Base-by-base conservation (phyloP, 2,797 vertebrate species). In the Macropodus opercularis region DNA sequence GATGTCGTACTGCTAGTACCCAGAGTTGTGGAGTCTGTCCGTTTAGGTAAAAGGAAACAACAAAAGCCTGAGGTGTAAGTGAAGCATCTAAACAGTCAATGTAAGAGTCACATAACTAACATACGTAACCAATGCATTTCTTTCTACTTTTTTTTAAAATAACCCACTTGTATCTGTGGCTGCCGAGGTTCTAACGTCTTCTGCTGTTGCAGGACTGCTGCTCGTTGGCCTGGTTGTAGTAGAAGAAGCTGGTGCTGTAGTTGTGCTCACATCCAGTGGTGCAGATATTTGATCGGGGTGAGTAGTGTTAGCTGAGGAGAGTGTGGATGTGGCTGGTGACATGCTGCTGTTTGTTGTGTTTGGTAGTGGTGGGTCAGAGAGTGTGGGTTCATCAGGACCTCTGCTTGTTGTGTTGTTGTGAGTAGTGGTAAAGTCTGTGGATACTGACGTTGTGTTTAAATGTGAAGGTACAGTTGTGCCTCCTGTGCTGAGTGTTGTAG, bases 121-220 rank as follows among this genome's bases (percentile, higher is more conserved):
- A n/a, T 36, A 8, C 3, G 8, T 7, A 36, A 17, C 9, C 8
- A 7, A 36, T n/a, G 15, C 17, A 3, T 36, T 36, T 36, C 6
- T 35, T 35, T 2, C 15, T 15, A 15, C 5, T 32, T 10, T 12
- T 13, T 32, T 32, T 32, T 10, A n/a, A 35, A 35, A n/a, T 31
- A 3, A 43, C 67, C 21, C 40, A 77, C 72, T 67, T 72, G 62
- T 35, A 54, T 10, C 8, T 23, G 43, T 32, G 17, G 63, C 43
- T 18, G 11, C 36, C 53, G 63, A 17, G 13, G 41, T 22, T 36
- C 15, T 27, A 39, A 42, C 19, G 5, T 14, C 43, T 51, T 51
- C 31, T 39, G 46, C 14, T 14, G 22, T 13, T 32, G 38, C 10
- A 32, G 41, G 11, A 26, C 14, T 26, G 41, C 14, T 48, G n/a